phyloP scores from a whole-genome alignment of 1,140 invertebrate species.

The Belonocnema kinseyi region DNA sequence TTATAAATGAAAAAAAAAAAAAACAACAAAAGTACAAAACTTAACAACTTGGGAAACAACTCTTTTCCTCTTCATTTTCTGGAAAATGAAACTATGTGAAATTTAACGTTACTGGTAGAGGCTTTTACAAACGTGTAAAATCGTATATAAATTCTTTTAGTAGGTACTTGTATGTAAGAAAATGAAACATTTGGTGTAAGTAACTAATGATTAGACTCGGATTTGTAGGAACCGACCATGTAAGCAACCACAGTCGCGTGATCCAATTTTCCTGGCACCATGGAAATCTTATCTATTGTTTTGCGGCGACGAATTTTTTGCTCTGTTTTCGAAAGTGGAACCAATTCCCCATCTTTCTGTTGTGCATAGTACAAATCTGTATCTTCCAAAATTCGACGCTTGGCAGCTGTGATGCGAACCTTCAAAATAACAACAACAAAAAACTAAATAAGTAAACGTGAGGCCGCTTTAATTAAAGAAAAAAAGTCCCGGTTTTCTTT shows the following conservation, averaged over 20 bases:
- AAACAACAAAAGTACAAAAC: conserved; percentile 26
- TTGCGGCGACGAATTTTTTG: conserved; percentile 82
- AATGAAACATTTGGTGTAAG: conserved; percentile 20
- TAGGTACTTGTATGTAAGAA: background rate
- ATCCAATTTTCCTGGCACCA: conserved; percentile 94
- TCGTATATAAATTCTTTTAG: background rate
- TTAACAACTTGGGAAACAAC: background rate
- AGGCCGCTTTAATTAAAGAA: no score
- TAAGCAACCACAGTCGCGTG: conserved; percentile 93
- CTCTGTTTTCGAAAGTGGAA: conserved; percentile 78
- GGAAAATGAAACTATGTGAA: background rate
- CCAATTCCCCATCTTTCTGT: conserved; percentile 74
- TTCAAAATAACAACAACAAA: conserved; percentile 45
- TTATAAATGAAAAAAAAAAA: background rate
- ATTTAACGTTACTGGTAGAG: background rate
- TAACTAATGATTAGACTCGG: conserved; percentile 43
- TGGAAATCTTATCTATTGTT: conserved; percentile 83
- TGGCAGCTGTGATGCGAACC: conserved; percentile 83
- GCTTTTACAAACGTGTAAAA: conserved; percentile 19
- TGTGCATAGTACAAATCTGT: conserved; percentile 85
- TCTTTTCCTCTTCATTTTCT: background rate
- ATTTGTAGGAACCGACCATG: conserved; percentile 78
- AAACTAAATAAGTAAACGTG: conserved; percentile 46
- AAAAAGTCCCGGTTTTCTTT: no score
- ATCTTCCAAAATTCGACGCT: conserved; percentile 87